Evolutionary conservation across 1,140 invertebrate species (phyloP), one percentile per base, ranked within the genome.

Genomic region (Ericerus pela): DNA sequence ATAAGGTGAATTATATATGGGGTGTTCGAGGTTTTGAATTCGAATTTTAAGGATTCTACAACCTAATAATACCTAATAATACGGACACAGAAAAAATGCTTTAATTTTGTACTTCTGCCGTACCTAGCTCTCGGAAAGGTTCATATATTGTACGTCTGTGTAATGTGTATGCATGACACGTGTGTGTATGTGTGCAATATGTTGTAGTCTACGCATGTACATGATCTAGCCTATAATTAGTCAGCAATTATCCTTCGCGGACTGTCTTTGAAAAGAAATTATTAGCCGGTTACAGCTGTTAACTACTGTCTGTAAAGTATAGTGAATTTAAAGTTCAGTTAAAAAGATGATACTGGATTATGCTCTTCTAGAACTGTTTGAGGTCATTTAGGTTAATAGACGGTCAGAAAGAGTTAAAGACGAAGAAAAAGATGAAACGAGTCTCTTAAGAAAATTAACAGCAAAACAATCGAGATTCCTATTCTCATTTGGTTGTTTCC

Each of bases 211-310:
- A 33, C n/a, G n/a, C 8, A 33, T n/a, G 30, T 8, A 33, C 8
- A 33, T 10, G 30, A 33, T 8, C 30, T n/a, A n/a, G n/a, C 30
- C 30, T 38, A n/a, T 38, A 38, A 38, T 38, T 38, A 38, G 20
- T 38, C 36, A n/a, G 36, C 36, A 38, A 38, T 38, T 38, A 38
- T 16, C 5, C 5, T 14, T 14, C 14, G 36, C 36, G 36, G 30
- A 33, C 4, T 38, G 36, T 38, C 36, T 38, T 38, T 38, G 36
- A 38, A 38, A 38, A 38, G 36, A 38, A 38, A 38, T 38, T 38
- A 18, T 38, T 38, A n/a, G n/a, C n/a, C n/a, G n/a, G n/a, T n/a
- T n/a, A n/a, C n/a, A n/a, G n/a, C n/a, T n/a, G n/a, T n/a, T n/a
- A n/a, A n/a, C n/a, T n/a, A n/a, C n/a, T n/a, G n/a, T n/a, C n/a